A percentile compares a stretch with the other conserved stretches of the same genome.
These are phyloP conservation scores for Buathra laborator DNA, from an alignment of 2,888 invertebrate species.

Conservation along the genomic window DNA sequence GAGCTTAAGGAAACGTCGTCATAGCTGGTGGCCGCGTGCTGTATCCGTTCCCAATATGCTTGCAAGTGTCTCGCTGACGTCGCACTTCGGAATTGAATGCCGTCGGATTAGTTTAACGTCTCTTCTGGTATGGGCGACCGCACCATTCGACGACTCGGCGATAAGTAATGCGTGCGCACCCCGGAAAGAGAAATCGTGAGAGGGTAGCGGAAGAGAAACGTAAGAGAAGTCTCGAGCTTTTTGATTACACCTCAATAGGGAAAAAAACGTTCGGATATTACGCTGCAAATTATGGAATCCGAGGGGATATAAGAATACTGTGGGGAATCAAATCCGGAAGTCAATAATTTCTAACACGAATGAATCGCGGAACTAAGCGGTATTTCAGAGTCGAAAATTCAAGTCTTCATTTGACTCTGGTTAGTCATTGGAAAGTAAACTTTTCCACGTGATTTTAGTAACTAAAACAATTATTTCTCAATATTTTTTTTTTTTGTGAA, in stretches of 20 bases:
- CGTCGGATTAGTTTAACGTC: slow-evolving; percentile 74
- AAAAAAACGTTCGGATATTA: slow-evolving; percentile 27
- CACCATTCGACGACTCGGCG: slow-evolving; percentile 40
- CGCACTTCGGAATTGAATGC: slow-evolving; percentile 79
- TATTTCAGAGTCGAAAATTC: not conserved
- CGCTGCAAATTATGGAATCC: not conserved
- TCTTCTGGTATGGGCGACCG: slow-evolving; percentile 17
- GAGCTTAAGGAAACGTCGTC: slow-evolving; percentile 78
- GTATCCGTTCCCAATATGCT: slow-evolving; percentile 80
- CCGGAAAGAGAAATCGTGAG: slow-evolving; percentile 38
- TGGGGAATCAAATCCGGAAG: slow-evolving; percentile 31
- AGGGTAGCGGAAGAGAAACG: not conserved
- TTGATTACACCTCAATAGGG: slow-evolving; percentile 42
- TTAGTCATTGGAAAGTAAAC: no score
- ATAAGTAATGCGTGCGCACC: slow-evolving; percentile 57
- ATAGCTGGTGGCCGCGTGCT: slow-evolving; percentile 50
- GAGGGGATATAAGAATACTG: slow-evolving; percentile 27
- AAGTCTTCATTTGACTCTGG: no score
- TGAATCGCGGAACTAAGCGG: not conserved
- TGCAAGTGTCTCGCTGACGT: slow-evolving; percentile 82
- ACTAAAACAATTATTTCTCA: no score
- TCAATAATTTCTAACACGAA: slow-evolving; percentile 42
- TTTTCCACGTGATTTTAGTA: no score
- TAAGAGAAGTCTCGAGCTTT: slow-evolving; percentile 18
- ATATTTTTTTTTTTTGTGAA: no score